A percentile compares a stretch with the other conserved stretches of the same genome.
phyloP scores from a whole-genome alignment of 1,140 invertebrate species.

The Cotesia vestalis region DNA sequence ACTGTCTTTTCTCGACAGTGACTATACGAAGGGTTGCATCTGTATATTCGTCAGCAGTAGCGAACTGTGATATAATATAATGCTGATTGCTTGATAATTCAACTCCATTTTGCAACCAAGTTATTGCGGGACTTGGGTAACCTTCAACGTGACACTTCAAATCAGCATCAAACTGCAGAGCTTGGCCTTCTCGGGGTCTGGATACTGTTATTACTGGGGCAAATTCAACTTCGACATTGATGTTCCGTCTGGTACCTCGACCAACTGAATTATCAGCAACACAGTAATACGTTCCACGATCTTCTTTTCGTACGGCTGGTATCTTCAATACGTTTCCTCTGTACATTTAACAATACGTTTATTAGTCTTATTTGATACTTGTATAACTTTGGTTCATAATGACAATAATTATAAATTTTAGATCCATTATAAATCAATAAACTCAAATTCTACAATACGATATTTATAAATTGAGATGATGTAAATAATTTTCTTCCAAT shows the following conservation, averaged over 20 bases:
- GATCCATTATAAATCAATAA: no score
- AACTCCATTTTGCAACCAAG: slow-evolving; percentile 85
- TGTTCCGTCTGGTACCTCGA: slow-evolving; percentile 82
- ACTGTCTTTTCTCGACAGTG: slow-evolving; percentile 90
- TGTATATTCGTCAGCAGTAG: slow-evolving; percentile 88
- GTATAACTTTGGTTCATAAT: background rate
- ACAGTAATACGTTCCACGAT: slow-evolving; percentile 92
- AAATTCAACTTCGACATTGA: slow-evolving; percentile 90
- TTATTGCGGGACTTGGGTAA: slow-evolving; percentile 87
- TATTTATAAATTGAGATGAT: background rate
- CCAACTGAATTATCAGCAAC: slow-evolving; percentile 92
- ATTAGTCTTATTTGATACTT: slow-evolving; percentile 14
- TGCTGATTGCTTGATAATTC: slow-evolving; percentile 88
- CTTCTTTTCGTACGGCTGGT: slow-evolving; percentile 81
- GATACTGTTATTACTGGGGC: slow-evolving; percentile 85
- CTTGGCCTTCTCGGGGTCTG: slow-evolving; percentile 82
- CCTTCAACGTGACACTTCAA: slow-evolving; percentile 92
- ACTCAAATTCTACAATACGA: no score
- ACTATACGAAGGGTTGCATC: slow-evolving; percentile 89
- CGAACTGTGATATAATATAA: slow-evolving; percentile 88
- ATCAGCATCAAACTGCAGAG: slow-evolving; percentile 91
- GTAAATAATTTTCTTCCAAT: background rate
- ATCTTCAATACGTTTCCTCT: slow-evolving; percentile 89
- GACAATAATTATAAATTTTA: background rate
- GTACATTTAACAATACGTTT: slow-evolving; percentile 49